Evolutionary conservation across 2,797 vertebrate species (phyloP).

Genomic region (Choloepus didactylus): DNA sequence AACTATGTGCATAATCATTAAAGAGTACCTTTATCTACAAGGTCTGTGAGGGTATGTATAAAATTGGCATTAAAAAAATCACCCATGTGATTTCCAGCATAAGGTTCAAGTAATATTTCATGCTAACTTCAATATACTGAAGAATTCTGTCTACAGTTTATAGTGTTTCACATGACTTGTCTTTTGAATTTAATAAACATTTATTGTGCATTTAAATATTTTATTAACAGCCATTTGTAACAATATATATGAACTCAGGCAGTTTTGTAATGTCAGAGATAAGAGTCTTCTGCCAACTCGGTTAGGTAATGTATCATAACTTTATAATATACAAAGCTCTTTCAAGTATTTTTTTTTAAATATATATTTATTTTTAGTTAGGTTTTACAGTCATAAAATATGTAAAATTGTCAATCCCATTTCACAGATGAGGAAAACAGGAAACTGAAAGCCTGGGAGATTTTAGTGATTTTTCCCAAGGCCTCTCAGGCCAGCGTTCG

Average conservation of each 20-base stretch:
- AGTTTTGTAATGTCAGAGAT: slow-evolving; percentile 24
- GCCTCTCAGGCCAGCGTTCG: not conserved
- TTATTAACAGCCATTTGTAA: slow-evolving; percentile 26
- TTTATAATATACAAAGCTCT: slow-evolving; percentile 23
- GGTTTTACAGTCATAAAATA: slow-evolving; percentile 34
- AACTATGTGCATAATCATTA: not conserved
- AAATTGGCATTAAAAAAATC: slow-evolving; percentile 50
- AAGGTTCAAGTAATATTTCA: slow-evolving; percentile 11
- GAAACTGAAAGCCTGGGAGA: not conserved
- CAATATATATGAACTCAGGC: not conserved
- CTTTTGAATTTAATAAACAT: slow-evolving; percentile 62
- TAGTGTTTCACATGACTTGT: slow-evolving; percentile 9
- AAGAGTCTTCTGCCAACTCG: not conserved
- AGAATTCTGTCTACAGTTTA: slow-evolving; percentile 26
- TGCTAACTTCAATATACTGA: not conserved
- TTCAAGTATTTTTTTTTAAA: not conserved
- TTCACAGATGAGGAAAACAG: not conserved
- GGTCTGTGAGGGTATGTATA: not conserved
- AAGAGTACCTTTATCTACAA: slow-evolving; percentile 27
- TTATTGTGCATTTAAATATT: slow-evolving; percentile 41
- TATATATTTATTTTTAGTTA: not conserved
- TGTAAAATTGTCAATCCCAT: not conserved
- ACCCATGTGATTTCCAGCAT: slow-evolving; percentile 32
- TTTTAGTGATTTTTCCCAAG: not conserved
- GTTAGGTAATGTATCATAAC: slow-evolving; percentile 39